A percentile compares a stretch with the other conserved stretches of the same genome.
Conservation (phyloP, 1,140 invertebrate species). For the Brachionus koreanus region DNA sequence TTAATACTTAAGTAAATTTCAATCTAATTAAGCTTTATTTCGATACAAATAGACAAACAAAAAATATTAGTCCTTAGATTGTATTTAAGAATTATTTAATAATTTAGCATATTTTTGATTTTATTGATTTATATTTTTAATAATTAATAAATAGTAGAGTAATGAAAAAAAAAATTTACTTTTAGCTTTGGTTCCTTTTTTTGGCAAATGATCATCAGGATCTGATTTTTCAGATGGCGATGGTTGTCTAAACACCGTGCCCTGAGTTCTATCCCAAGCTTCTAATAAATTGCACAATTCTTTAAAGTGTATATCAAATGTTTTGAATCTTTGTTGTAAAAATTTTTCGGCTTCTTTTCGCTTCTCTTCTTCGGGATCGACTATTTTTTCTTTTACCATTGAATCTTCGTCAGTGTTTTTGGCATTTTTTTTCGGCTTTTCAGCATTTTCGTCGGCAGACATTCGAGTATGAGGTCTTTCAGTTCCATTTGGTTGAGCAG, state of each 20-base stretch:
- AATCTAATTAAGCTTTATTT: no score
- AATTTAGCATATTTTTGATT: no score
- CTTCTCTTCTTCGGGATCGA: constrained; percentile 50
- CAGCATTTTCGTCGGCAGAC: background rate
- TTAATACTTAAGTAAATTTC: no score
- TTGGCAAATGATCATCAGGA: constrained; percentile 44
- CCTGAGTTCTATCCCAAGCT: constrained; percentile 54
- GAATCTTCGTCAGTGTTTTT: constrained; percentile 43
- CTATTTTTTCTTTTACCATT: constrained; percentile 47
- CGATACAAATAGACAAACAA: no score
- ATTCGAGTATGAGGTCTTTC: constrained; percentile 45
- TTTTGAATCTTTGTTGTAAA: constrained; percentile 51
- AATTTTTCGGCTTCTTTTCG: constrained; percentile 27
- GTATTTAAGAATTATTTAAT: no score
- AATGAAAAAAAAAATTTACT: constrained; percentile 31
- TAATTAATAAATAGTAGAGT: no score
- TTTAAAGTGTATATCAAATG: constrained; percentile 54
- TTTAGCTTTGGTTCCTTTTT: constrained; percentile 50
- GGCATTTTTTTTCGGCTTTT: constrained; percentile 6
- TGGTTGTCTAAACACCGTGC: constrained; percentile 23
- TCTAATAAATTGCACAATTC: constrained; percentile 55
- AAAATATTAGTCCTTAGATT: no score
- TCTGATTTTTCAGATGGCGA: constrained; percentile 37
- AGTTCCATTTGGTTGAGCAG: constrained; percentile 46
- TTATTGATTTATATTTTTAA: background rate